Percentiles rank a stretch among this genome's conserved stretches.
Evolutionary conservation across 1,140 invertebrate species (phyloP).

Genomic region (Macrobrachium nipponense): DNA sequence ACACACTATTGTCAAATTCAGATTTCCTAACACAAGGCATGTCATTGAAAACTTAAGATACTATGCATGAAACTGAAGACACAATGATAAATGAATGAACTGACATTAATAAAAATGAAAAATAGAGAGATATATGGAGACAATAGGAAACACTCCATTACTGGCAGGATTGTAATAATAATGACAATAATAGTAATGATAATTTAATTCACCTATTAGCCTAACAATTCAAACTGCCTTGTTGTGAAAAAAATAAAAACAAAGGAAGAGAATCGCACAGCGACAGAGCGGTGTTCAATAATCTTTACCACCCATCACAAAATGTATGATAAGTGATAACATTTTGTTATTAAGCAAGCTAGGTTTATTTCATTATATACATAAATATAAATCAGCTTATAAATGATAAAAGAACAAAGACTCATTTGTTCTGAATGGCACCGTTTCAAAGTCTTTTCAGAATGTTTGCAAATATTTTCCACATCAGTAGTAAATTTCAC

Average conservation of each 20-base stretch:
- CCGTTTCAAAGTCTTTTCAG: constrained; percentile 14
- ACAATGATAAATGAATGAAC: not conserved
- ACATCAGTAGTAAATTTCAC: not conserved
- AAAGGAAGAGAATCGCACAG: constrained; percentile 36
- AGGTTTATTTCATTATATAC: constrained; percentile 44
- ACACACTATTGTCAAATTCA: too few species aligned
- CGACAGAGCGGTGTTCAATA: constrained; percentile 44
- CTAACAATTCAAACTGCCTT: not conserved
- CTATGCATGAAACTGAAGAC: too few species aligned
- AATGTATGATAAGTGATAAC: constrained; percentile 16
- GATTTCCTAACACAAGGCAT: too few species aligned
- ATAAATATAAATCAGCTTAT: constrained; percentile 30
- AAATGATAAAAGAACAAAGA: constrained; percentile 20
- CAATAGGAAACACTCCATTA: constrained; percentile 33
- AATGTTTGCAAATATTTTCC: not conserved
- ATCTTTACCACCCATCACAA: constrained; percentile 21
- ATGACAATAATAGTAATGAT: constrained; percentile 1
- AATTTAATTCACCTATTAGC: not conserved
- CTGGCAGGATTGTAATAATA: constrained; percentile 45
- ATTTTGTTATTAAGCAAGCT: constrained; percentile 41
- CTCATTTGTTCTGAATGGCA: constrained; percentile 21
- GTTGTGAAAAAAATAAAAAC: constrained; percentile 2
- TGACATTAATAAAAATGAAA: not conserved
- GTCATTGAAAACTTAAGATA: too few species aligned
- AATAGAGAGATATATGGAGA: constrained; percentile 8